A percentile compares a stretch with the other conserved stretches of the same genome.
Conservation (phyloP, 2,113 vertebrate genomes). For the Callaeas wilsoni region DNA sequence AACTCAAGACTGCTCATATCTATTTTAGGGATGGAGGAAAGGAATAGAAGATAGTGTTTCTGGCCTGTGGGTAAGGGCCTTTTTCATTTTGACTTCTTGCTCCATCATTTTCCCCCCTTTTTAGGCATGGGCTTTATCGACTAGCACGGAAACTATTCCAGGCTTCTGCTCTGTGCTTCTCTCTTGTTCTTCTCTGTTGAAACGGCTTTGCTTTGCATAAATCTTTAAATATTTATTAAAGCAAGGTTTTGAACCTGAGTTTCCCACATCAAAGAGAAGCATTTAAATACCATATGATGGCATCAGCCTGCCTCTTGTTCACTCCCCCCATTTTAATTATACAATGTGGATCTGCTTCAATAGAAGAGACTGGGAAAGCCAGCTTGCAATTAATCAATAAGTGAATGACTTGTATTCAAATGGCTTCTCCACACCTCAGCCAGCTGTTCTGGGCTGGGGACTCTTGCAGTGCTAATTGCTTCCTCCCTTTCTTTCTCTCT, state of each 20-base stretch:
- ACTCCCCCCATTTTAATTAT: background rate
- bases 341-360: background rate
- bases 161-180: background rate
- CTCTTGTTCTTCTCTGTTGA: background rate
- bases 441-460: background rate
- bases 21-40: background rate
- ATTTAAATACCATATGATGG: background rate
- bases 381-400: background rate
- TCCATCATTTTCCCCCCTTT: background rate
- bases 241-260: constrained; percentile 8
- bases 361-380: background rate
- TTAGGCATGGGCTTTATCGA: background rate
- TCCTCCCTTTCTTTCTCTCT: background rate
- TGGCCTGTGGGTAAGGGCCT: background rate
- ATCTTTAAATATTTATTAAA: constrained; percentile 25
- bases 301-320: background rate
- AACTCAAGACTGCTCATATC: background rate
- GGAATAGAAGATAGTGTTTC: background rate
- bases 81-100: background rate
- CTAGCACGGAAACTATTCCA: background rate
- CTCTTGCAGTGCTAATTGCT: background rate
- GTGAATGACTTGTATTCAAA: background rate
- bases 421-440: background rate
- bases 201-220: background rate
- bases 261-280: background rate